A percentile compares a stretch with the other conserved stretches of the same genome.
Evolutionary conservation across 1,140 invertebrate genomes (phyloP).

Genomic region (Brachionus calyciflorus): DNA sequence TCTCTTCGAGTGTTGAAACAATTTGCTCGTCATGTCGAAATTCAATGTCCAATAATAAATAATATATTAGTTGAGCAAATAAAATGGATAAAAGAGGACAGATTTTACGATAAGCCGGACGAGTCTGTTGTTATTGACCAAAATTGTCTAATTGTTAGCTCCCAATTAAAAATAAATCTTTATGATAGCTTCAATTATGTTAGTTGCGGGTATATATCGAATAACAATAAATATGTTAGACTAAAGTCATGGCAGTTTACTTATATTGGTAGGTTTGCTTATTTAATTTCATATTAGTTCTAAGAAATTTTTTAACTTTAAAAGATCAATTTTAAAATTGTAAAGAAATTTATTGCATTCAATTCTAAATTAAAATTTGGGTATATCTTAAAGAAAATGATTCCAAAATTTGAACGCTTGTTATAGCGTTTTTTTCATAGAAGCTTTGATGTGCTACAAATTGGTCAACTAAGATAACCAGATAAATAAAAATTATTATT

Average conservation of each 20-base stretch:
- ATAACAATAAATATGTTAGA: slow-evolving; percentile 5
- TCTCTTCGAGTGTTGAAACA: not conserved
- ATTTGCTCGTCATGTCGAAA: not conserved
- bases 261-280: slow-evolving; percentile 24
- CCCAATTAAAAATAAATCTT: not conserved
- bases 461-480: no score
- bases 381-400: no score
- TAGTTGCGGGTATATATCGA: not conserved
- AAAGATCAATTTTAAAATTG: no score
- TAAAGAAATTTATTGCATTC: no score
- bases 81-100: not conserved
- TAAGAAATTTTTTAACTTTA: no score
- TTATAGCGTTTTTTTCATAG: no score
- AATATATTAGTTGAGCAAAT: not conserved
- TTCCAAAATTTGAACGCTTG: no score
- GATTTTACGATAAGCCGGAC: not conserved
- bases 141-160: not conserved
- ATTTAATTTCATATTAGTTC: no score
- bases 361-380: no score
- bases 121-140: not conserved
- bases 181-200: slow-evolving; percentile 1
- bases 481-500: no score
- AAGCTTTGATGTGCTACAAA: no score
- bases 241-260: slow-evolving; percentile 19
- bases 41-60: slow-evolving; percentile 3